A percentile compares a stretch with the other conserved stretches of the same genome.
These are phyloP conservation scores for Alouatta palliata DNA, from an alignment of 2,113 vertebrate species.

Conservation along the genomic window DNA sequence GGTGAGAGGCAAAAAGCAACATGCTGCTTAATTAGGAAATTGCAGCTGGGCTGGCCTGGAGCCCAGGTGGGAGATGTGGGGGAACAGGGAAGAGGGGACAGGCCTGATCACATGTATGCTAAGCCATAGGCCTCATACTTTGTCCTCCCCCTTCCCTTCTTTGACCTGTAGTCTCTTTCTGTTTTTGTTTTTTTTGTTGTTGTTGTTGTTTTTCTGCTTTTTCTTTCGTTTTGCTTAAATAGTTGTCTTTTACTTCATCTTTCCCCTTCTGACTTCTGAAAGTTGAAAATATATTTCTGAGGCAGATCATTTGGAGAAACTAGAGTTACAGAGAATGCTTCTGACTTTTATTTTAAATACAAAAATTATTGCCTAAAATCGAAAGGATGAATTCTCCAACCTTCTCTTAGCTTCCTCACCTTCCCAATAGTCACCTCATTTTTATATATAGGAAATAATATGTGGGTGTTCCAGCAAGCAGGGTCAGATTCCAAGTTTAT, in stretches of 20 bases:
- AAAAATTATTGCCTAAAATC: neutral
- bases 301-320: neutral
- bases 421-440: neutral
- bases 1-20: neutral
- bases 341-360: neutral
- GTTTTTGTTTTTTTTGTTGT: neutral
- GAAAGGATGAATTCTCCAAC: neutral
- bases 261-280: neutral
- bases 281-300: neutral
- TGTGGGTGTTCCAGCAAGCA: neutral
- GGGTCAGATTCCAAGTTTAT: neutral
- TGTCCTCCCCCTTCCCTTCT: neutral
- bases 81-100: neutral
- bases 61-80: neutral
- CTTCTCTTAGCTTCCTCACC: neutral
- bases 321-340: neutral
- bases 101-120: accelerated
- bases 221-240: neutral
- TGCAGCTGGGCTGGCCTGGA: neutral
- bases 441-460: neutral
- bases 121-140: no score
- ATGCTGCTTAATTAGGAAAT: neutral
- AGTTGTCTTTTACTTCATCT: neutral
- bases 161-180: neutral
- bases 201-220: neutral